Evolutionary conservation across 2,113 vertebrate species (phyloP).

Genomic region (Cebus imitator): DNA sequence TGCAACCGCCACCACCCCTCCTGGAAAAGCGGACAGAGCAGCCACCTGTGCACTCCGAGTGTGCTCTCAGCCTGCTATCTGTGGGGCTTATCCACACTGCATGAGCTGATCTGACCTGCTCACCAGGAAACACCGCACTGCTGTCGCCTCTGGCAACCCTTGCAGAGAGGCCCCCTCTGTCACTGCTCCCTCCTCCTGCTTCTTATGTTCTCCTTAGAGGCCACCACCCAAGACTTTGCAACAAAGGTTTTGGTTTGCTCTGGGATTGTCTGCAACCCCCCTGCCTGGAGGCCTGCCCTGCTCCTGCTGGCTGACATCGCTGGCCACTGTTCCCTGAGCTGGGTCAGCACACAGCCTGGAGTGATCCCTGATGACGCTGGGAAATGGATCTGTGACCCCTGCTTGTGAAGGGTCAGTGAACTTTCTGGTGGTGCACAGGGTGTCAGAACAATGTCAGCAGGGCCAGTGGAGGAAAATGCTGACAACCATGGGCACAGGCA

Average conservation of each 20-base stretch:
- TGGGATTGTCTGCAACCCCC: neutral
- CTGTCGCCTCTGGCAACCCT: neutral
- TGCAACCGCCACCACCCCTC: rapidly evolving
- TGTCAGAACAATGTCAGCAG: constrained; percentile 47
- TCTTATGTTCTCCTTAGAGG: neutral
- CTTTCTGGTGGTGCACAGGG: neutral
- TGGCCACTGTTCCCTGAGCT: constrained; percentile 30
- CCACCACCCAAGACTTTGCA: neutral
- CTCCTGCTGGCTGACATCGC: neutral
- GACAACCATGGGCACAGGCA: neutral
- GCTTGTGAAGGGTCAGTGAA: constrained; percentile 38
- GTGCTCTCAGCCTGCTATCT: neutral
- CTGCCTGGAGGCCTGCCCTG: neutral
- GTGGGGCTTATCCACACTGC: neutral
- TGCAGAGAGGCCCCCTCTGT: rapidly evolving
- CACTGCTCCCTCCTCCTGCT: rapidly evolving
- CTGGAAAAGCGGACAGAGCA: rapidly evolving
- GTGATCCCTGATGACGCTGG: neutral
- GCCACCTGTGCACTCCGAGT: neutral
- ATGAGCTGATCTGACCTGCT: neutral
- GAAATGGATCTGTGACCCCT: neutral
- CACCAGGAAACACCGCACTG: neutral
- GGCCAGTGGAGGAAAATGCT: constrained; percentile 51
- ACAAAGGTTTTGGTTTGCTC: neutral
- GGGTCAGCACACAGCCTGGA: constrained; percentile 40